Evolutionary conservation across 2,888 invertebrate species (phyloP).

Genomic region (Oxyscelio sp.): DNA sequence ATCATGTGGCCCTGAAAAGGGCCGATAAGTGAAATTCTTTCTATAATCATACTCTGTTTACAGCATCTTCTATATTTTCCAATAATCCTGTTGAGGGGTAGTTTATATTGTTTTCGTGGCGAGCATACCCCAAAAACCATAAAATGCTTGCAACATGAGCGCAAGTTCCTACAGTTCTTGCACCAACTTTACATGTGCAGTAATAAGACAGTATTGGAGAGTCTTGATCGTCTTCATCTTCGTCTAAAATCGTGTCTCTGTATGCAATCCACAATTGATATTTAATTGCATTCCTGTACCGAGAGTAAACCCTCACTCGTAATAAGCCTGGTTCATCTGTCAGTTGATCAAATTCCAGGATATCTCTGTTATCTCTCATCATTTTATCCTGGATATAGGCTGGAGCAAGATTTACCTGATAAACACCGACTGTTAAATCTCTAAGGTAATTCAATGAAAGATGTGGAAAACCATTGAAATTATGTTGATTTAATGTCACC

Average conservation of each 20-base stretch:
- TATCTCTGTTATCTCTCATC: too few relatives aligned
- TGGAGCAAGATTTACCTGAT: conserved; percentile 14
- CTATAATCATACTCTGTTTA: too few relatives aligned
- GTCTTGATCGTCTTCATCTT: neutral
- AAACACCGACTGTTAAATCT: too few relatives aligned
- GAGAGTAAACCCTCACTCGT: conserved; percentile 8
- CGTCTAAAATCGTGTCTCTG: neutral
- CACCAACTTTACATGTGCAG: conserved; percentile 31
- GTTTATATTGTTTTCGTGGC: conserved; percentile 23
- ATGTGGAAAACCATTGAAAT: too few relatives aligned
- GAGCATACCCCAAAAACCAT: too few relatives aligned
- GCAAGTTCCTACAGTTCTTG: conserved; percentile 38
- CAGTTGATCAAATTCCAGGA: conserved; percentile 17
- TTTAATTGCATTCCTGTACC: conserved; percentile 2
- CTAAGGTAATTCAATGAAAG: conserved; percentile 9
- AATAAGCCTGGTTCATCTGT: conserved; percentile 14
- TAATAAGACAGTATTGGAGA: neutral
- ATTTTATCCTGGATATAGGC: conserved; percentile 18
- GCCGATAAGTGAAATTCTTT: too few relatives aligned
- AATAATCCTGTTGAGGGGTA: conserved; percentile 7
- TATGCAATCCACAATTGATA: conserved; percentile 13
- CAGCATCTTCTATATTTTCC: too few relatives aligned
- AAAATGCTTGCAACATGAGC: neutral
- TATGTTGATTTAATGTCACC: conserved; percentile 7
- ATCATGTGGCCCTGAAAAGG: too few relatives aligned